Evolutionary conservation across 2,888 invertebrate genomes (phyloP), one percentile per base, ranked within the genome.

Genomic region (Tromatobia lineatoria): DNA sequence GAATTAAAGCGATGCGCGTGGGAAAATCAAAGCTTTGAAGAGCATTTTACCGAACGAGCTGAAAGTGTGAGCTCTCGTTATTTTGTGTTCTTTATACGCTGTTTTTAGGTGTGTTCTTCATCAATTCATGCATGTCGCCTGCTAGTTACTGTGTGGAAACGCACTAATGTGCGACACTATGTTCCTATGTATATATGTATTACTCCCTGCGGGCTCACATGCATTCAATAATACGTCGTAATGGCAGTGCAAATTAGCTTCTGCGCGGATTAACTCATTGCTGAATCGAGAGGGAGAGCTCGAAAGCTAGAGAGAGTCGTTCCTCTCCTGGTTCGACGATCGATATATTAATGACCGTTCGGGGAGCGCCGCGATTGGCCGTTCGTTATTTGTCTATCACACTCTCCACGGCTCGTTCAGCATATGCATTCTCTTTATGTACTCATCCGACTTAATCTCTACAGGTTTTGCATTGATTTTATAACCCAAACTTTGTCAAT

Each of bases 201-300:
- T 79, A 79, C 75, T 79, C 81, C 86, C 45, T 20, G 66, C 71
- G 80, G 86, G 75, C 82, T 82, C 82, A 67, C 80, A 47, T 78
- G 80, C 81, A 88, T 88, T 87, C 87, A 83, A 88, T 88, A 88
- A 89, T 89, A 85, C 87, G 85, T 85, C 85, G 87, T 89, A 88
- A 90, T 88, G 85, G 88, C 88, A 88, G 88, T 90, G 88, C 87
- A 88, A 89, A 90, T 91, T 88, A 90, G 88, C 86, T 86, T 82
- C 83, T 84, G 84, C 86, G 79, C 84, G 87, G 86, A 88, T 90
- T 89, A 90, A 90, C 88, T 88, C 87, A 87, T 89, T 88, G 81
- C 81, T 73, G 77, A 74, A 78, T 77, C 66, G 79, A 66, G 64
- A 42, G 52, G 0, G 52, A 20, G 61, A 20, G 64, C 20, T n/a